Evolutionary conservation across 2,888 invertebrate genomes (phyloP).

Genomic region (Drosophila paranaensis): DNA sequence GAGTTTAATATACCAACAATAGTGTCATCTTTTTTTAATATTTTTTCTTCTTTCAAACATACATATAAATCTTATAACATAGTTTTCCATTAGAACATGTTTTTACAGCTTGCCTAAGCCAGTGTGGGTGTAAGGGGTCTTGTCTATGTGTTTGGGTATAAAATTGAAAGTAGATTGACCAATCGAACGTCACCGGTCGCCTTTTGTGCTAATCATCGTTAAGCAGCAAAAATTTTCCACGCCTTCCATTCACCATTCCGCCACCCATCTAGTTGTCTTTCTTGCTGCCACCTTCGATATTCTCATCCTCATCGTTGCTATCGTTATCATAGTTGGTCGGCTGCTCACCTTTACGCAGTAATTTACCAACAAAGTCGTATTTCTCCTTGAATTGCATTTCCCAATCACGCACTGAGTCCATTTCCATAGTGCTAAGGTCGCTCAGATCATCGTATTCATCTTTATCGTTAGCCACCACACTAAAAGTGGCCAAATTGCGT

Average conservation of each 20-base stretch:
- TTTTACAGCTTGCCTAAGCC: conserved; percentile 47
- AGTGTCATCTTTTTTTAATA: background rate
- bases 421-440: conserved; percentile 95
- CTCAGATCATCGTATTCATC: conserved; percentile 97
- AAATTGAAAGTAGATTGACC: conserved; percentile 40
- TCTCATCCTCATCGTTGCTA: conserved; percentile 86
- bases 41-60: conserved; percentile 26
- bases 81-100: conserved; percentile 33
- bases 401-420: conserved; percentile 98
- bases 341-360: conserved; percentile 95
- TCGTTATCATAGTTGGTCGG: conserved; percentile 96
- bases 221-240: conserved; percentile 19
- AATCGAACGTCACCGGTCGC: conserved; percentile 22
- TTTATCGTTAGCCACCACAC: conserved; percentile 91
- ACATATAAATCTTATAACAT: conserved; percentile 47
- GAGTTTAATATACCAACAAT: conserved; percentile 34
- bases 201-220: conserved; percentile 49
- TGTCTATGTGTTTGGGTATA: conserved; percentile 9
- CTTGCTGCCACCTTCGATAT: conserved; percentile 36
- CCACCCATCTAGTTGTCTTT: conserved; percentile 34
- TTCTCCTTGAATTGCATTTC: conserved; percentile 98
- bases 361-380: conserved; percentile 95
- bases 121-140: conserved; percentile 17
- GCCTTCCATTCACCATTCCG: background rate
- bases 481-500: conserved; percentile 96